phyloP scores from a whole-genome alignment of 1,140 invertebrate species.

The Epicauta chinensis region DNA sequence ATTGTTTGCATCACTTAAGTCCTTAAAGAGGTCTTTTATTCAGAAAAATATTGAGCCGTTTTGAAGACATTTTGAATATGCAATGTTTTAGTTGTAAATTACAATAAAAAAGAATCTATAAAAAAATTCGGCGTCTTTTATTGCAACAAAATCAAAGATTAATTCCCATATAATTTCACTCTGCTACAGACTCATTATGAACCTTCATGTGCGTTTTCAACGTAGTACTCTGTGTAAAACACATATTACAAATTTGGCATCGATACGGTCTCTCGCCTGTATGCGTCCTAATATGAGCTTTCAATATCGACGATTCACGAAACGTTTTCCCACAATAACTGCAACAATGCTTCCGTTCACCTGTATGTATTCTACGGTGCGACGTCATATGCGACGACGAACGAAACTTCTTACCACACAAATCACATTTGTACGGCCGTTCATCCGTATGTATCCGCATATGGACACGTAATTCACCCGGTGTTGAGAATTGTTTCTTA shows the following conservation, averaged over 20 bases:
- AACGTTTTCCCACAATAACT: slow-evolving; percentile 17
- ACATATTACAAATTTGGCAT: slow-evolving; percentile 13
- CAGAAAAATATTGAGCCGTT: too few species aligned
- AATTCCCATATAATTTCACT: too few species aligned
- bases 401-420: slow-evolving; percentile 18
- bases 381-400: slow-evolving; percentile 20
- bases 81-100: too few species aligned
- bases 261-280: slow-evolving; percentile 16
- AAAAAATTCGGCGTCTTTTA: too few species aligned
- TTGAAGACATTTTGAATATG: too few species aligned
- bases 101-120: too few species aligned
- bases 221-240: slow-evolving; percentile 18
- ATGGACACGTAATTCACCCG: slow-evolving; percentile 13
- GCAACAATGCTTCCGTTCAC: slow-evolving; percentile 16
- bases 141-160: too few species aligned
- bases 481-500: slow-evolving; percentile 10
- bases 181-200: neutral
- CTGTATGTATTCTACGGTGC: slow-evolving; percentile 18
- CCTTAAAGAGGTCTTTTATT: too few species aligned
- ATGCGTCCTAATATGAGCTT: slow-evolving; percentile 16
- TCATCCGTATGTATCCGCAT: slow-evolving; percentile 17
- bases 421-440: slow-evolving; percentile 19
- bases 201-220: slow-evolving; percentile 22
- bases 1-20: too few species aligned
- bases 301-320: slow-evolving; percentile 14